Base-by-base conservation (phyloP, 2,888 invertebrate genomes). In the Luperina nickerlii region DNA sequence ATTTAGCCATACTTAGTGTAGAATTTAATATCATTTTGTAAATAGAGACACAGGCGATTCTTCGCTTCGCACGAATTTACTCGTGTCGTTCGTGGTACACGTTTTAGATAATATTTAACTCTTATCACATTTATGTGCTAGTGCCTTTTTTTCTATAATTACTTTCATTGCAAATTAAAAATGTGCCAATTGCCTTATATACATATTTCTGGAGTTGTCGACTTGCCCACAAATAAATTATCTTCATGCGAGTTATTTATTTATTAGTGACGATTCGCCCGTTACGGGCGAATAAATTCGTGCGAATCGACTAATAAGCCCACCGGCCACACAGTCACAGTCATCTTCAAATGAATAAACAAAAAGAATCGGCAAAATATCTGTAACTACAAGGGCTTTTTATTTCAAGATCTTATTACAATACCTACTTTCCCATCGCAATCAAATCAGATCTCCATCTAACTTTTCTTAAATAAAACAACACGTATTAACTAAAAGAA, bases 401-500 rank as follows among this genome's bases (percentile, higher is more conserved):
- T 32, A 1, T 32, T 32, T 32, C 27, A n/a, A 51, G 5, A 62
- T 45, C 8, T 20, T 67, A 66, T 60, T 24, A 74, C 27, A 62
- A 15, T 62, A 27, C n/a, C 15, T 20, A 60, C 32, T 54, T 60
- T 54, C 51, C 45, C 20, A 60, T 24, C 27, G 9, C n/a, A 20
- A 51, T 20, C 20, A 82, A 80, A 80, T 82, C 48, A 51, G 66
- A 74, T 45, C 67, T 27, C n/a, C n/a, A 48, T 8, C 15, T 11
- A 70, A 69, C 20, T 74, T 57, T 20, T 45, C 57, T 74, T 18
- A 48, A 65, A 62, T 62, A 85, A 70, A 85, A 65, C 48, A 75
- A 72, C 60, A 67, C 20, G 20, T 45, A 32, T 73, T 69, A 65
- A 57, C 48, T 65, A 42, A 78, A 73, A 83, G 63, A 86, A 76